Evolutionary conservation across 1,140 invertebrate genomes (phyloP).

Genomic region (Coelopa frigida): DNA sequence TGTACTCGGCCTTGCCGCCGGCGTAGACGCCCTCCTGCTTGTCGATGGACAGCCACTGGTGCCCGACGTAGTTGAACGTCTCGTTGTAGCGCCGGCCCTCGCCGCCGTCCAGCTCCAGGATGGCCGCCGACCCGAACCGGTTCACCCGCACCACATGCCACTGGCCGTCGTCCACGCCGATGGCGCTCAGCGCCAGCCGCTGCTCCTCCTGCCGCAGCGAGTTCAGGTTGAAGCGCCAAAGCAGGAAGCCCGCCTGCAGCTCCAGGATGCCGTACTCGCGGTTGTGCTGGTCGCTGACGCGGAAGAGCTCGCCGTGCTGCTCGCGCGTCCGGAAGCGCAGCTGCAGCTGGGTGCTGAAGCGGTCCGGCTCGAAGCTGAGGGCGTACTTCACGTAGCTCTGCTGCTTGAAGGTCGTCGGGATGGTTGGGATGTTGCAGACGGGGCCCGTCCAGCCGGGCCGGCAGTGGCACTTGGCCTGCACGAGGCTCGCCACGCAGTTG

Average conservation of each 20-base stretch:
- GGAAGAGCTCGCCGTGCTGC: slow-evolving; percentile 54
- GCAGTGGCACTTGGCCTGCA: slow-evolving; percentile 57
- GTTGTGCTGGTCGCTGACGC: slow-evolving; percentile 57
- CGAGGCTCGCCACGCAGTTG: slow-evolving; percentile 54
- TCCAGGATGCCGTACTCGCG: slow-evolving; percentile 61
- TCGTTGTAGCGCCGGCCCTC: slow-evolving; percentile 63
- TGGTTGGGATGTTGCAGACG: slow-evolving; percentile 51
- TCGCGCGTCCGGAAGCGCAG: slow-evolving; percentile 61
- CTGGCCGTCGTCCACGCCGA: slow-evolving; percentile 60
- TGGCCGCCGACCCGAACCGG: slow-evolving; percentile 57
- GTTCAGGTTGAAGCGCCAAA: slow-evolving; percentile 60
- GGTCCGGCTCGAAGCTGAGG: slow-evolving; percentile 57
- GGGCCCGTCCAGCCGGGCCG: slow-evolving; percentile 57
- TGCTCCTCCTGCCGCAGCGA: slow-evolving; percentile 52
- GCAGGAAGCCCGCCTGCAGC: slow-evolving; percentile 51
- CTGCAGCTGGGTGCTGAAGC: slow-evolving; percentile 56
- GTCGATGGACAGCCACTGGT: slow-evolving; percentile 56
- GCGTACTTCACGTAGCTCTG: slow-evolving; percentile 64
- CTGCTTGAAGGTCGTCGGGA: slow-evolving; percentile 54
- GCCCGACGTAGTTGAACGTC: slow-evolving; percentile 54
- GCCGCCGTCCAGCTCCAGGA: slow-evolving; percentile 61
- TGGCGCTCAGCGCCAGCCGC: slow-evolving; percentile 51
- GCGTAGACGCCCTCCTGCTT: slow-evolving; percentile 61
- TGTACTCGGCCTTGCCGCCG: slow-evolving; percentile 60
- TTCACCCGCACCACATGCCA: slow-evolving; percentile 61